A percentile compares a stretch with the other conserved stretches of the same genome.
These are phyloP conservation scores for Galaxea fascicularis DNA, from an alignment of 92 coral and sea anemone species.

Conservation along the genomic window DNA sequence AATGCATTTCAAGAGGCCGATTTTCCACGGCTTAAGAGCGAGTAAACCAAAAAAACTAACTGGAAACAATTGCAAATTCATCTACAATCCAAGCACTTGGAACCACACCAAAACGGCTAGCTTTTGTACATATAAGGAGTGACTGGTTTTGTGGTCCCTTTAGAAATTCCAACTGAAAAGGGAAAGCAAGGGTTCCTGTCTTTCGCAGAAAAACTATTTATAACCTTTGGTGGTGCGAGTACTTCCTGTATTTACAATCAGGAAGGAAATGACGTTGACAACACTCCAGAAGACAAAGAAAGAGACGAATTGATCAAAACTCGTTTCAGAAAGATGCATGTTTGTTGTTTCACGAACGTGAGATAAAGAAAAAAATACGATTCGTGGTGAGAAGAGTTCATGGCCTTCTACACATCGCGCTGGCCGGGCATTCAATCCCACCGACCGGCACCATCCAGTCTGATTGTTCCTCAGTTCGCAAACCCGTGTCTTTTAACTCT, in stretches of 20 bases:
- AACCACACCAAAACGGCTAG: background rate
- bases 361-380: background rate
- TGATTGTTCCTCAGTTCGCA: too few species aligned
- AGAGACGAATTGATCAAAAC: too few species aligned
- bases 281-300: background rate
- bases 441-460: too few species aligned
- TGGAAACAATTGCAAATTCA: background rate
- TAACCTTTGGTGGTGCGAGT: background rate
- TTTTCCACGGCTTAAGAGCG: too few species aligned
- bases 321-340: background rate
- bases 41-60: too few species aligned
- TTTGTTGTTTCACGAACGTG: background rate
- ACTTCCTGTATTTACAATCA: conserved; percentile 19
- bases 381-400: background rate
- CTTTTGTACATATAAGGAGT: background rate
- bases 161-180: background rate
- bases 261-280: background rate
- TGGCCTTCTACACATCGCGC: background rate
- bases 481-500: too few species aligned
- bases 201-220: conserved; percentile 7
- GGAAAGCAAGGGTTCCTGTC: conserved; percentile 17
- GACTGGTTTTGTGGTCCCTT: too few species aligned
- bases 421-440: too few species aligned
- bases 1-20: too few species aligned
- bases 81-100: background rate